Conservation (phyloP, 1,140 invertebrate species). For the Ips typographus region DNA sequence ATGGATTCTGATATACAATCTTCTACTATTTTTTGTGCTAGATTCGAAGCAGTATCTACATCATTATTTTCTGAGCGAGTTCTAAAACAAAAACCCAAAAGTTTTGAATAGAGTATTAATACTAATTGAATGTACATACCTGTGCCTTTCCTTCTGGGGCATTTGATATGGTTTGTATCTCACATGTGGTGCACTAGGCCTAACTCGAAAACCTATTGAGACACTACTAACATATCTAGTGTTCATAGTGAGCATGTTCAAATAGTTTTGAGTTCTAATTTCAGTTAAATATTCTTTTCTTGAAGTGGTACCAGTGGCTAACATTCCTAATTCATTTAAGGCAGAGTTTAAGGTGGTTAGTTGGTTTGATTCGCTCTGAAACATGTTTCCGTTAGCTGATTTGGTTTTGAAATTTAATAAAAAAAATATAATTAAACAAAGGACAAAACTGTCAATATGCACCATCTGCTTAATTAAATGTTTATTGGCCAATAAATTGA, state of each 20-base stretch:
- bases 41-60: conserved; percentile 45
- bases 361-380: conserved; percentile 18
- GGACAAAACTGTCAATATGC: too few species aligned
- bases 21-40: conserved; percentile 45
- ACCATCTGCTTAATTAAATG: not conserved
- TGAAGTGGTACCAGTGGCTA: conserved; percentile 58
- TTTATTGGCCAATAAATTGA: not conserved
- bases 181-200: conserved; percentile 43
- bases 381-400: not conserved
- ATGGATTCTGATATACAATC: conserved; percentile 39
- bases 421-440: too few species aligned
- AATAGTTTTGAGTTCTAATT: conserved; percentile 44
- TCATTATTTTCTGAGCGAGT: conserved; percentile 64
- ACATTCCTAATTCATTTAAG: conserved; percentile 60
- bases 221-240: conserved; percentile 59
- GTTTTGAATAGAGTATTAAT: not conserved
- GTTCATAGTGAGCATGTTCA: conserved; percentile 57
- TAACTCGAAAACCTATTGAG: conserved; percentile 59
- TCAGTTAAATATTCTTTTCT: conserved; percentile 58
- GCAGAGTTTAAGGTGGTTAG: conserved; percentile 54
- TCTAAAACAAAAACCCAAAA: conserved; percentile 39
- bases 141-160: conserved; percentile 51
- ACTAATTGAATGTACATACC: conserved; percentile 12
- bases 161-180: conserved; percentile 48
- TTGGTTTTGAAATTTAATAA: too few species aligned